Evolutionary conservation across 2,797 vertebrate species (phyloP), one percentile per base, ranked within the genome.

Genomic region (Rhinophrynus dorsalis): DNA sequence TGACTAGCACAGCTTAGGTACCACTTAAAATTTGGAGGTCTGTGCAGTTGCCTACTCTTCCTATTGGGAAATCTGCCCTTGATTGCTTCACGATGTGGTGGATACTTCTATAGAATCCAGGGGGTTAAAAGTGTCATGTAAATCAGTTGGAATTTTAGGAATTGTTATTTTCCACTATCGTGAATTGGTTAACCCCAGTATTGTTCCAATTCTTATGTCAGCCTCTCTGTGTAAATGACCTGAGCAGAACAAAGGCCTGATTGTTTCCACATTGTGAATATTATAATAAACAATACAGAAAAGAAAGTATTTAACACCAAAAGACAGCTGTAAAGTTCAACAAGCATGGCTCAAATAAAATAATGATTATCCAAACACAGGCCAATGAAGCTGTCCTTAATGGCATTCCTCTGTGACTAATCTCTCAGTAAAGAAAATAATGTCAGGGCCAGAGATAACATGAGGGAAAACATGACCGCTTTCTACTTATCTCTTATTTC

Each of bases 391-490:
- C 68, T 51, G 44, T 11, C 54, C 47, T 54, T 54, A 59, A 66
- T 66, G 66, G 50, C 69, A 73, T 73, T 73, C 69, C 62, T 33
- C 52, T 59, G 54, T 73, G 62, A 59, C 45, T 52, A 59, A 66
- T 59, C 62, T 44, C 26, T 15, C 37, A 52, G 21, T 42, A 73
- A 73, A 59, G 61, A 73, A 66, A 66, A 66, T 73, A 73, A 23
- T 59, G 61, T 60, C 55, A 59, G 55, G 29, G 62, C 54, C 62
- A 73, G 37, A 66, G 69, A 73, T 52, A 65, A 62, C 69, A 73
- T 6, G 59, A 60, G 55, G 35, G 24, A 59, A 73, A 73, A 63
- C 61, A 72, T 72, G 69, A 65, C 33, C 44, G 24, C 27, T 29
- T 71, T 62, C 35, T 15, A 32, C 59, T 71, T 63, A 71, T 71